Conservation (phyloP, 2,888 invertebrate genomes). For the Chaitophorus viminalis region DNA sequence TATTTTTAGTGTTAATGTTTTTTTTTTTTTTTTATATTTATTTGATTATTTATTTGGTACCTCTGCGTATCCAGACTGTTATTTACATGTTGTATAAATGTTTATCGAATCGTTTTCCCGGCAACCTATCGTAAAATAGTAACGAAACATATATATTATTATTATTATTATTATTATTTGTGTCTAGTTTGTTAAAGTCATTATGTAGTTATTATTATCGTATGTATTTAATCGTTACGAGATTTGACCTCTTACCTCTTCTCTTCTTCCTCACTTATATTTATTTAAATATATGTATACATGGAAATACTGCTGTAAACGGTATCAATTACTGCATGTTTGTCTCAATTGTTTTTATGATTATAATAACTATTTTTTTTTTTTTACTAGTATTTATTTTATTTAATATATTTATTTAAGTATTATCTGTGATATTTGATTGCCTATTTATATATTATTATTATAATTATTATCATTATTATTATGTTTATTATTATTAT, state of each 20-base stretch:
- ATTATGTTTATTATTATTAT: neutral
- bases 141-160: neutral
- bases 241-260: slow-evolving; percentile 23
- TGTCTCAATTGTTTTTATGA: slow-evolving; percentile 16
- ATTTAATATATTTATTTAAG: slow-evolving; percentile 37
- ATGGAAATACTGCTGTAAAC: neutral
- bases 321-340: slow-evolving; percentile 18
- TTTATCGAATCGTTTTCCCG: slow-evolving; percentile 57
- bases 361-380: slow-evolving; percentile 27
- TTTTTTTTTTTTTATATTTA: slow-evolving; percentile 39
- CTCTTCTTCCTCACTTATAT: slow-evolving; percentile 1
- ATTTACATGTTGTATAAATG: slow-evolving; percentile 52
- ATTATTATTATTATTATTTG: too few relatives aligned
- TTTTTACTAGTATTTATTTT: slow-evolving; percentile 8
- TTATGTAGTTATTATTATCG: slow-evolving; percentile 34
- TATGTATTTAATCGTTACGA: neutral
- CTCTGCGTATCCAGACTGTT: slow-evolving; percentile 52
- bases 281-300: neutral
- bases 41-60: slow-evolving; percentile 47
- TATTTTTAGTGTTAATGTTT: slow-evolving; percentile 2
- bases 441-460: slow-evolving; percentile 55
- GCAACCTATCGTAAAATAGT: neutral
- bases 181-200: slow-evolving; percentile 53
- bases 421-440: slow-evolving; percentile 59
- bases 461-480: neutral